Evolutionary conservation across 1,140 invertebrate species (phyloP).

Genomic region (Charaxes varanes): DNA sequence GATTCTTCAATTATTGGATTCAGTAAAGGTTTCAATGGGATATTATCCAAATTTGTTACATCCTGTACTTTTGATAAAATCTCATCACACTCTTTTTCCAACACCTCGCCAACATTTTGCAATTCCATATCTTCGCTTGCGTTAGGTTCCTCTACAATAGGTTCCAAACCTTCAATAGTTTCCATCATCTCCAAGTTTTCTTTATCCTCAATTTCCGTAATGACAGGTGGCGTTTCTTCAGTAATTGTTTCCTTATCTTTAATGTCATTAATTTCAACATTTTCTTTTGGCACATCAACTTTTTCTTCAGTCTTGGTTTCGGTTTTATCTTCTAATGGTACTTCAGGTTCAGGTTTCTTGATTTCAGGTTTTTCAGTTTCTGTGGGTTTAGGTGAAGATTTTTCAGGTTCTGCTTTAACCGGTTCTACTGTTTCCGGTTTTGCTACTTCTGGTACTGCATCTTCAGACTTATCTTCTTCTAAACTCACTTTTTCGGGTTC

Average conservation of each 20-base stretch:
- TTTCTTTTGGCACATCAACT: conserved; percentile 21
- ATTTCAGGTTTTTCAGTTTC: conserved; percentile 2
- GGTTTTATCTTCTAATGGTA: background rate
- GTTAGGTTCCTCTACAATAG: conserved; percentile 53
- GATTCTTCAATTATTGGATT: conserved; percentile 55
- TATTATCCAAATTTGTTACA: conserved; percentile 60
- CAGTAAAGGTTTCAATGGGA: conserved; percentile 50
- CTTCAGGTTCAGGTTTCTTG: conserved; percentile 1
- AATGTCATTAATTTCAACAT: conserved; percentile 17
- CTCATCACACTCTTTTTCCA: conserved; percentile 65
- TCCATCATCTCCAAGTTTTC: conserved; percentile 37
- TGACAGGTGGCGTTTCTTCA: conserved; percentile 42
- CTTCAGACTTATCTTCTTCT: conserved; percentile 10
- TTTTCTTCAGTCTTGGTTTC: conserved; percentile 14
- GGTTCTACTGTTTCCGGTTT: conserved; percentile 2
- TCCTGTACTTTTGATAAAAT: conserved; percentile 61
- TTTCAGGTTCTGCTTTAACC: conserved; percentile 6
- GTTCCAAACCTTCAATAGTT: conserved; percentile 47
- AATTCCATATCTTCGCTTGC: conserved; percentile 48
- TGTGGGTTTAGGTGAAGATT: background rate
- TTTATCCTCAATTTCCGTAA: conserved; percentile 57
- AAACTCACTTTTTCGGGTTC: no score
- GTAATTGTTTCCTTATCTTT: conserved; percentile 22
- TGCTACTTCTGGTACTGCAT: no score
- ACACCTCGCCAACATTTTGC: conserved; percentile 54